Conservation (phyloP, 1,140 invertebrate species). For the Dufourea novaeangliae region DNA sequence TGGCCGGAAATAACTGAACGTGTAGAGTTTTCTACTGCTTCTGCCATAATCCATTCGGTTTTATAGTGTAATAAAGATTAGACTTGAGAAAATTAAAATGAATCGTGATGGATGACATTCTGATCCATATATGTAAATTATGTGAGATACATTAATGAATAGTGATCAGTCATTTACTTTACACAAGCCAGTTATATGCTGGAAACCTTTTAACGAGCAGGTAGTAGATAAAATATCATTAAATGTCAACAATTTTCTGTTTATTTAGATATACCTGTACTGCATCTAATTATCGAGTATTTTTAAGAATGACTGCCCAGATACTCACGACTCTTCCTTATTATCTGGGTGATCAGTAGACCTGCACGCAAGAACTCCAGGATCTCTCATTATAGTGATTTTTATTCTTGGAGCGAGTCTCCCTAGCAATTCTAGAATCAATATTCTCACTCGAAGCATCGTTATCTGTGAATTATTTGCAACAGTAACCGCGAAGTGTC, state of each 20-base stretch:
- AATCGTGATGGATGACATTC: no score
- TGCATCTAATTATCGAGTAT: background rate
- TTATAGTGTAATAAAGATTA: no score
- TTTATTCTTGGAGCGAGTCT: background rate
- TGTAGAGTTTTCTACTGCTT: no score
- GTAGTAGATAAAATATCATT: background rate
- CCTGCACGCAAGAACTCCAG: background rate
- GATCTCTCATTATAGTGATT: background rate
- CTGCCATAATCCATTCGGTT: no score
- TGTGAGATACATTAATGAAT: no score
- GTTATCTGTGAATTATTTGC: background rate
- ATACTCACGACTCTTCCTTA: background rate
- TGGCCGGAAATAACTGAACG: no score
- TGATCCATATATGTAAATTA: no score
- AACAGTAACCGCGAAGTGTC: background rate
- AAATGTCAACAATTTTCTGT: background rate
- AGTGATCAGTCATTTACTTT: no score
- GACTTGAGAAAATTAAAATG: no score
- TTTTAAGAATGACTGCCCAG: background rate
- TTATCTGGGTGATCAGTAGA: background rate
- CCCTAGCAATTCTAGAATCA: background rate
- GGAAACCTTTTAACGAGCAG: no score
- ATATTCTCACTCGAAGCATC: background rate
- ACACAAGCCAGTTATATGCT: no score
- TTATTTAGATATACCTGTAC: background rate